Evolutionary conservation across 1,140 invertebrate genomes (phyloP), one percentile per base, ranked within the genome.

Genomic region (Lasaia peninsularis): DNA sequence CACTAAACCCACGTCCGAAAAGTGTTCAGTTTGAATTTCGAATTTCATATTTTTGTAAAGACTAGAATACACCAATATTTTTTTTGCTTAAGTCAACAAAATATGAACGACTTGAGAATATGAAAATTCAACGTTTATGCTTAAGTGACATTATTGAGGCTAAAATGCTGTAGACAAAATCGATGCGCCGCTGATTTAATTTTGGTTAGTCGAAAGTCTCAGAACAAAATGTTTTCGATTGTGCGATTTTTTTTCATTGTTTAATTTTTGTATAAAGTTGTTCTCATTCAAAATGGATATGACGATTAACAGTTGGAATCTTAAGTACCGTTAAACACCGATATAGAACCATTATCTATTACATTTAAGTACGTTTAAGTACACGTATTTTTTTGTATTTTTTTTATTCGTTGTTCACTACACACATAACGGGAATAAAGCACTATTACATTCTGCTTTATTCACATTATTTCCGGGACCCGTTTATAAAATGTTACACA

Each of bases 361-460:
- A 83, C 73, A 83, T 81, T 76, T 79, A 85, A 81, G 75, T 83
- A 83, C 77, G 59, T 69, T 69, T 59, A 66, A 71, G 71, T 80
- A 83, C 73, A 84, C 69, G 49, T 66, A 69, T 71, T 80, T 84
- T 87, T 86, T 84, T 80, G 73, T 82, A 72, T 82, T 82, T 85
- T 80, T 86, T 76, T 85, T 75, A 71, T 81, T 88, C 81, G 80
- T 88, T 86, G 82, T 84, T 75, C 57, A 78, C 81, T 86, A 88
- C 85, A 59, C 53, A 52, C 52, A 65, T 66, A 77, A 77, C 70
- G 73, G 58, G 75, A 68, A 75, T 50, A 67, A 75, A 77, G 73
- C 69, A 60, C 40, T 62, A 55, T 50, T 52, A 53, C 44, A 28
- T 33, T 24, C 49, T 62, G 62, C 64, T 75, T 68, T 71, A 65